Base-by-base conservation (phyloP, 2,888 invertebrate species). In the Drosophila formosana region DNA sequence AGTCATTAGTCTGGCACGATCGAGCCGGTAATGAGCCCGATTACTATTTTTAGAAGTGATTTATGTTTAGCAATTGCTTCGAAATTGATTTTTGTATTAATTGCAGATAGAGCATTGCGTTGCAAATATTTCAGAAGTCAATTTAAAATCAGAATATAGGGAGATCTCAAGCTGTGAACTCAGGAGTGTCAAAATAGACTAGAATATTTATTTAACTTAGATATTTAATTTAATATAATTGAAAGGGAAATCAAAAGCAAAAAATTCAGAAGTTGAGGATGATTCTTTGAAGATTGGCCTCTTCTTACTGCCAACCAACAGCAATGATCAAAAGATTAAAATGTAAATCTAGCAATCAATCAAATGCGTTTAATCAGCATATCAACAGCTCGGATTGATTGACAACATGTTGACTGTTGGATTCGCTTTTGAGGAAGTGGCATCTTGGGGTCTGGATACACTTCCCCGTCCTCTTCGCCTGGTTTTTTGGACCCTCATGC, bases 361-460 rank as follows among this genome's bases (percentile, higher is more conserved):
- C 77, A 76, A 62, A 50, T 25, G 47, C 45, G 41, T 62, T 70
- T 58, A 75, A 75, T 75, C 76, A 62, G 61, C 57, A 55, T 51
- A 80, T 76, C 77, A 76, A 66, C 75, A 60, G 66, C 56, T 52
- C 50, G 28, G 32, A 58, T 56, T 76, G 76, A 76, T 80, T 71
- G 76, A 76, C 76, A 76, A 60, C 75, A 50, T 80, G 75, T 66
- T 76, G 75, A 76, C 80, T 76, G 77, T 55, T 75, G 52, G 45
- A 75, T 72, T 51, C 62, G 74, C 58, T 67, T 66, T 52, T 66
- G 62, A 73, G 41, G 28, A 25, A 63, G 23, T 32, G 62, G 11
- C 43, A 49, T 23, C 8, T 49, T 3, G 4, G 32, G 30, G 25
- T 11, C 8, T 13, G 18, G 18, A 18, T 18, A 18, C 18, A 18